Evolutionary conservation across 2,888 invertebrate species (phyloP), one percentile per base, ranked within the genome.

Genomic region (Polia nebulosa): DNA sequence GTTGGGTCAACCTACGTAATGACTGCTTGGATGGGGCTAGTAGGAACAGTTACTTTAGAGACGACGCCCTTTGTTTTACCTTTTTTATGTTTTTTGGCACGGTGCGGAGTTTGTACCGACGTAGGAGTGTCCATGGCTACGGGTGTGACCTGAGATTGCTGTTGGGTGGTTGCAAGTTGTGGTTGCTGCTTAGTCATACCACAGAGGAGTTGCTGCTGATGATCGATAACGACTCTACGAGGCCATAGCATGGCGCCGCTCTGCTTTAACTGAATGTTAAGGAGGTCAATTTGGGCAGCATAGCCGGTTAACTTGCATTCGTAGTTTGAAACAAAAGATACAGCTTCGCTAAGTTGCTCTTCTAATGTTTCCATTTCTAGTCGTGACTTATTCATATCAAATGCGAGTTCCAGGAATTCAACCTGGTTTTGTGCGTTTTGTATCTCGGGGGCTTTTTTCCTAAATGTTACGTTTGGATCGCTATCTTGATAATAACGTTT

Each of bases 401-500:
- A 60, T 51, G 49, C 1, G 15, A 59, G 49, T 49, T 59, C 59
- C 25, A 49, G 59, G 9, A 47, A 58, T 47, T 58, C 58, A 15
- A 58, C 11, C 34, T 34, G 32, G 25, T 47, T 58, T 34, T 47
- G 47, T 9, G 25, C 34, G 9, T 20, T 34, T 58, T 47, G 58
- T 2, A 47, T 47, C 8, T 22, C 47, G 4, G 45, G 17, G 5
- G 9, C 13, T 58, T 34, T 58, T 58, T 47, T 58, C 45, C 45
- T 58, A 9, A 58, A 34, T 8, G 41, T 44, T 3, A 56, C n/a
- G n/a, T 56, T 56, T 5, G n/a, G 41, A 41, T 29, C 20, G 20
- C 29, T n/a, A n/a, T 41, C 20, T n/a, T 41, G 32, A 8, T 41
- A 11, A 27, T 56, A 27, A 44, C n/a, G n/a, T 6, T 32, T 8